Evolutionary conservation across 2,888 invertebrate species (phyloP).

Genomic region (Aspidiotus destructor): DNA sequence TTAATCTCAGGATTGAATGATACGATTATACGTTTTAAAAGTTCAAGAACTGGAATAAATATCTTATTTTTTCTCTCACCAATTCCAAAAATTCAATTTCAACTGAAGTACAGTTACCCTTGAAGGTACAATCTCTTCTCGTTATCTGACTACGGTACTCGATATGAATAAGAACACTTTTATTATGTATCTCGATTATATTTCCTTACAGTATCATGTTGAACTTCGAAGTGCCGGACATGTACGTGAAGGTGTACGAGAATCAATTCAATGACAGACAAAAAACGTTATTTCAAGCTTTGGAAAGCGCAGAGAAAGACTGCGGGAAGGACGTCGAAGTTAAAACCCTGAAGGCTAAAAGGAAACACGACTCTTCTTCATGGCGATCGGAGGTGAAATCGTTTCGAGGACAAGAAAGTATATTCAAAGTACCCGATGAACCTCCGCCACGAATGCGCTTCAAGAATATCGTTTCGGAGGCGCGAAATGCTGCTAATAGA

Average conservation of each 20-base stretch:
- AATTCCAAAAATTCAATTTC: too few relatives aligned
- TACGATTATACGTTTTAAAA: too few relatives aligned
- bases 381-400: constrained; percentile 10
- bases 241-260: constrained; percentile 20
- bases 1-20: too few relatives aligned
- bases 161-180: too few relatives aligned
- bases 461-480: neutral
- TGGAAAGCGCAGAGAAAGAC: constrained; percentile 29
- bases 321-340: constrained; percentile 16
- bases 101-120: too few relatives aligned
- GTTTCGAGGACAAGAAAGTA: constrained; percentile 29
- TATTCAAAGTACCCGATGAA: constrained; percentile 24
- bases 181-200: too few relatives aligned
- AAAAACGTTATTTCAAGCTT: constrained; percentile 19
- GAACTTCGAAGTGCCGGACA: constrained; percentile 23
- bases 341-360: constrained; percentile 4
- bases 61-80: too few relatives aligned
- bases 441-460: constrained; percentile 12
- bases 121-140: too few relatives aligned
- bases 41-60: too few relatives aligned
- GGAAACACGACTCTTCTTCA: neutral
- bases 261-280: constrained; percentile 22
- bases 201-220: constrained; percentile 8
- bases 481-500: constrained; percentile 17
- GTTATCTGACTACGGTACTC: too few relatives aligned